Percentiles rank a stretch among this genome's conserved stretches.
Evolutionary conservation across 2,113 vertebrate species (phyloP).

Genomic region (Cavia porcellus): DNA sequence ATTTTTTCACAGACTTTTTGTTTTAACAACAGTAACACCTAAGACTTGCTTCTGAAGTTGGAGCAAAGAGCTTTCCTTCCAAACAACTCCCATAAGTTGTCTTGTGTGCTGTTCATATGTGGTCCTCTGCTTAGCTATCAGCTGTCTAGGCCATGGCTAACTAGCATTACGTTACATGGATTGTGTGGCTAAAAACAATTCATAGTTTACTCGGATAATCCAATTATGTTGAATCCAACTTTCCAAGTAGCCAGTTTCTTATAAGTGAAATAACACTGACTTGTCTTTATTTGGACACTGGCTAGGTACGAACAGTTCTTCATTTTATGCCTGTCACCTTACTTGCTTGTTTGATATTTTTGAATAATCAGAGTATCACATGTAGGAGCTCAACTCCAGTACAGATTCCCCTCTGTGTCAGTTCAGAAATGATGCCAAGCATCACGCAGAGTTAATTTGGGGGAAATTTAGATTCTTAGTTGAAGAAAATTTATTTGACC

Average conservation of each 20-base stretch:
- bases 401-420: neutral
- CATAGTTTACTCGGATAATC: constrained; percentile 39
- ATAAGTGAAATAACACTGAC: constrained; percentile 54
- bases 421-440: constrained; percentile 50
- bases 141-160: neutral
- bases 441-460: constrained; percentile 71
- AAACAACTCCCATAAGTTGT: neutral
- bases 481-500: constrained; percentile 58
- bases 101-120: neutral
- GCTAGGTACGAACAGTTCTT: neutral
- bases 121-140: neutral
- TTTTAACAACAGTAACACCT: neutral
- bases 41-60: neutral
- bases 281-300: neutral
- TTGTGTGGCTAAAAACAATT: constrained; percentile 43
- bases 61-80: neutral
- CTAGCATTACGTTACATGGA: neutral
- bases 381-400: neutral
- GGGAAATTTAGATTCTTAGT: constrained; percentile 15
- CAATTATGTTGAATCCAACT: neutral
- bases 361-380: neutral
- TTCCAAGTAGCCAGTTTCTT: constrained; percentile 52
- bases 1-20: neutral
- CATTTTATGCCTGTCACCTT: constrained; percentile 38
- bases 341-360: neutral